phyloP scores from a whole-genome alignment of 2,888 invertebrate genomes.

The Acronicta alni region DNA sequence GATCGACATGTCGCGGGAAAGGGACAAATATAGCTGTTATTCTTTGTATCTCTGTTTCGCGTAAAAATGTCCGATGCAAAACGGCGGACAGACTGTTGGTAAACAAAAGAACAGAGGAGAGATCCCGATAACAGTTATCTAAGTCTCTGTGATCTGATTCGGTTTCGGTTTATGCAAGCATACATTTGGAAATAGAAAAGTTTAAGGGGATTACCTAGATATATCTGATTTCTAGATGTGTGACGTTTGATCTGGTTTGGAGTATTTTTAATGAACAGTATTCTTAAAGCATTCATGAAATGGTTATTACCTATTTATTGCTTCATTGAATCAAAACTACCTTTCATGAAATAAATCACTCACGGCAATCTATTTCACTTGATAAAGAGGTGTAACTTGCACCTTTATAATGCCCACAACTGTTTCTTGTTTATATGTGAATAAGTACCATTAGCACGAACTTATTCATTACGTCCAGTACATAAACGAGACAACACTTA shows the following conservation, averaged over 20 bases:
- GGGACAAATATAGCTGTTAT: constrained; percentile 59
- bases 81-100: constrained; percentile 65
- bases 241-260: background rate
- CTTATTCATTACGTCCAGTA: constrained; percentile 7
- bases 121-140: constrained; percentile 34
- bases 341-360: too few relatives aligned
- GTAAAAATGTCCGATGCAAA: constrained; percentile 51
- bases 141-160: constrained; percentile 3
- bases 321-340: too few relatives aligned
- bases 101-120: constrained; percentile 62
- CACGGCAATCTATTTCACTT: too few relatives aligned
- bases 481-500: constrained; percentile 5
- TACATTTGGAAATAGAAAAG: constrained; percentile 3
- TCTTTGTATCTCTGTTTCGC: constrained; percentile 55
- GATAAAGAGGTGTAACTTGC: too few relatives aligned
- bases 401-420: too few relatives aligned
- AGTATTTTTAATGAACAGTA: background rate
- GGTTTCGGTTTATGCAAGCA: constrained; percentile 4
- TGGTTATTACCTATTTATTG: too few relatives aligned
- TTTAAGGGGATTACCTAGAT: background rate
- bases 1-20: constrained; percentile 68
- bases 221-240: background rate
- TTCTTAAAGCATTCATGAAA: too few relatives aligned
- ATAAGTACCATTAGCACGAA: background rate
- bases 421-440: too few relatives aligned